Conservation (phyloP, 1,140 invertebrate genomes). For the Drosophila equinoxialis region DNA sequence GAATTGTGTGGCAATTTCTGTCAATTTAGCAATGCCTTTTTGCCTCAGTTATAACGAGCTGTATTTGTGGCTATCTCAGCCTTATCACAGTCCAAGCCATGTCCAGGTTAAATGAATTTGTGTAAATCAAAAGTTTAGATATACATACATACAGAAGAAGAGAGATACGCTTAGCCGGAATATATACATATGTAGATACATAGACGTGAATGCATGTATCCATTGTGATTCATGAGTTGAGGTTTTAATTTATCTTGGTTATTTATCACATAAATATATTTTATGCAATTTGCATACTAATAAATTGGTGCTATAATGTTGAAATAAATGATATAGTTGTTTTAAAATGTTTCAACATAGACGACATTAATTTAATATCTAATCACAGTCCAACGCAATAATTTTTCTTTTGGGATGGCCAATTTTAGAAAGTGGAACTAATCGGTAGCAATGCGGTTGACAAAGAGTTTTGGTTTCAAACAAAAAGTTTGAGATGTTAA, state of each 20-base stretch:
- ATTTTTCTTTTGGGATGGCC: no score
- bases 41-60: conserved; percentile 38
- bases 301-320: not conserved
- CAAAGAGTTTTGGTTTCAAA: no score
- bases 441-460: no score
- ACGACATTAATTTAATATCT: not conserved
- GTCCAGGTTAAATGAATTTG: conserved; percentile 44
- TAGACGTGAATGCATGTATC: not conserved
- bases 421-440: no score
- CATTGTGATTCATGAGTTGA: conserved; percentile 5
- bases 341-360: not conserved
- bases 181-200: not conserved
- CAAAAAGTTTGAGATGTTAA: no score
- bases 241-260: not conserved
- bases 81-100: conserved; percentile 18
- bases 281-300: not conserved
- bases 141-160: not conserved
- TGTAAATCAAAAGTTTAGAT: conserved; percentile 63
- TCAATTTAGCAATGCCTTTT: conserved; percentile 67
- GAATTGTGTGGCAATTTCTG: conserved; percentile 62
- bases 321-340: not conserved
- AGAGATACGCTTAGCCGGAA: conserved; percentile 17
- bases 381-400: not conserved
- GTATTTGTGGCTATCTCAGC: conserved; percentile 15
- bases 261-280: not conserved